These are phyloP conservation scores for Anoplius nigerrimus DNA, from an alignment of 2,888 invertebrate species.

Conservation along the genomic window DNA sequence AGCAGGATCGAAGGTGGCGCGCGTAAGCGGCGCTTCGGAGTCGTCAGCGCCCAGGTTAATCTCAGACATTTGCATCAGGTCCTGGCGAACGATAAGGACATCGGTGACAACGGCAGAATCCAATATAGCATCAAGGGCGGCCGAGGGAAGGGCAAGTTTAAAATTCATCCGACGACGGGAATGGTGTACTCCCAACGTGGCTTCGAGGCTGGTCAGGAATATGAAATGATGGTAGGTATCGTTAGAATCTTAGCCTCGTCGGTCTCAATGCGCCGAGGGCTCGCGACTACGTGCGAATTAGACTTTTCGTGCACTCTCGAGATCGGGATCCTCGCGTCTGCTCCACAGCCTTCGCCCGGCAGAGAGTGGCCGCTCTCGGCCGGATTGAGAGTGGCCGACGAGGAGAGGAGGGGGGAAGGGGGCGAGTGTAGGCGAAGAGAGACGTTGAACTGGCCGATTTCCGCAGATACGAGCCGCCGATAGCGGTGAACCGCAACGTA, in stretches of 20 bases:
- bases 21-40: background rate
- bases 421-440: too few relatives aligned
- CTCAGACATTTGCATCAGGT: slow-evolving; percentile 77
- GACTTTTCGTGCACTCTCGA: too few relatives aligned
- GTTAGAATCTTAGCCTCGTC: too few relatives aligned
- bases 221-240: slow-evolving; percentile 79
- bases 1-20: slow-evolving; percentile 3
- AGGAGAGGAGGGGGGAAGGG: too few relatives aligned
- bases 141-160: slow-evolving; percentile 86
- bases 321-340: too few relatives aligned
- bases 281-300: too few relatives aligned
- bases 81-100: slow-evolving; percentile 88
- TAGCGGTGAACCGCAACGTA: slow-evolving; percentile 84
- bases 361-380: too few relatives aligned
- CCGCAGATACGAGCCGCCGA: slow-evolving; percentile 88
- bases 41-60: background rate
- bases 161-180: slow-evolving; percentile 88
- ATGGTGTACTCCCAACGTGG: slow-evolving; percentile 86
- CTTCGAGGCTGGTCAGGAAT: slow-evolving; percentile 82
- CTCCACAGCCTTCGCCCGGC: too few relatives aligned
- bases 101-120: slow-evolving; percentile 88
- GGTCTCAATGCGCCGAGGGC: too few relatives aligned
- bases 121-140: slow-evolving; percentile 89
- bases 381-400: too few relatives aligned
- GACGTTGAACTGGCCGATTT: slow-evolving; percentile 4